A percentile compares a stretch with the other conserved stretches of the same genome.
phyloP scores from a whole-genome alignment of 2,888 invertebrate genomes.

The Xestoiulus laeticollis region DNA sequence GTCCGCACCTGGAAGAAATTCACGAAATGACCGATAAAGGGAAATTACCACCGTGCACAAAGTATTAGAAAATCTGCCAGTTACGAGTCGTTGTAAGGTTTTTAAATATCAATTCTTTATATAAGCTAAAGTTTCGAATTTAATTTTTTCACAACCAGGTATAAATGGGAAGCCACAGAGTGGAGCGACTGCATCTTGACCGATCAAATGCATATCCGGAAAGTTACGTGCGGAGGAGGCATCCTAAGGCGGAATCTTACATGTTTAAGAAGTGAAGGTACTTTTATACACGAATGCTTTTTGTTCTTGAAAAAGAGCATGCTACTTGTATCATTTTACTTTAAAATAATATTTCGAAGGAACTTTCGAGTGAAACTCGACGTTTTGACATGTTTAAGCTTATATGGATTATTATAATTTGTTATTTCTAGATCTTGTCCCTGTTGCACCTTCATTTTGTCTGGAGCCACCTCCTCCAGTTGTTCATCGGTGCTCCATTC shows the following conservation, averaged over 20 bases:
- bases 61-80: slow-evolving; percentile 49
- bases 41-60: slow-evolving; percentile 61
- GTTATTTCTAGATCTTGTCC: slow-evolving; percentile 57
- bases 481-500: slow-evolving; percentile 66
- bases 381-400: no score
- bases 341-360: no score
- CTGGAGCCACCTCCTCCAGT: slow-evolving; percentile 56
- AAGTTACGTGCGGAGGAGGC: slow-evolving; percentile 70
- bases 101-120: background rate
- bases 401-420: background rate
- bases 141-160: slow-evolving; percentile 61
- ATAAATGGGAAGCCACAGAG: slow-evolving; percentile 71
- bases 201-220: slow-evolving; percentile 57
- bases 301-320: no score
- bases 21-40: slow-evolving; percentile 61
- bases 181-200: slow-evolving; percentile 65
- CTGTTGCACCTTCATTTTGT: slow-evolving; percentile 56
- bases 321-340: no score
- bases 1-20: slow-evolving; percentile 63
- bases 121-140: background rate
- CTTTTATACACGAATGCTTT: background rate
- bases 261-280: slow-evolving; percentile 66
- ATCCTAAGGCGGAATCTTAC: slow-evolving; percentile 70
- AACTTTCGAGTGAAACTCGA: no score
- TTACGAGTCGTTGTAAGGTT: background rate